Evolutionary conservation across 37 sponge, comb jelly and placozoan species (phyloP).

Genomic region (Amphimedon queenslandica): DNA sequence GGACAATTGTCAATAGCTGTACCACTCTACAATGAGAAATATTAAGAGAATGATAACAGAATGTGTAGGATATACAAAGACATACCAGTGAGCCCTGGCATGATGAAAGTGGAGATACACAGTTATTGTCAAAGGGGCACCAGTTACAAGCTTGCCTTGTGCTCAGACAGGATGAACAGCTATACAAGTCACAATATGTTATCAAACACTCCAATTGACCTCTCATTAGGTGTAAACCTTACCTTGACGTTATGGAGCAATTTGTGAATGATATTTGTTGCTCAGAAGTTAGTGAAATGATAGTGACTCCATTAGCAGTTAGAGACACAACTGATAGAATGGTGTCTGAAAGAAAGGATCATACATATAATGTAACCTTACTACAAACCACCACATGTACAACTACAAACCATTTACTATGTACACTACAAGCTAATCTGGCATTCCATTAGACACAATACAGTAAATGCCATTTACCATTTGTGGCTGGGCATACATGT

Average conservation of each 20-base stretch:
- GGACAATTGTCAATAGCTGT: neutral
- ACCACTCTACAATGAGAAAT: neutral
- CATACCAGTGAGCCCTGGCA: neutral
- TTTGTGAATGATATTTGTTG: slow-evolving; percentile 28
- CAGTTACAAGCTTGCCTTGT: slow-evolving; percentile 1
- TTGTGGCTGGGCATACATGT: no score
- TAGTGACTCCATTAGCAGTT: neutral
- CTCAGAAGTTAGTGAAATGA: neutral
- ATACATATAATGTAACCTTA: no score
- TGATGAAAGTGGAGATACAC: neutral
- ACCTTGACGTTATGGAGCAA: slow-evolving; percentile 42
- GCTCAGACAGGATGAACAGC: slow-evolving; percentile 21
- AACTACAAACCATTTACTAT: no score
- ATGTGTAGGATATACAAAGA: neutral
- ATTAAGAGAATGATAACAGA: neutral
- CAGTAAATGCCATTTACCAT: no score
- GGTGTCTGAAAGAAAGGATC: slow-evolving; percentile 10
- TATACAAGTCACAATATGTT: neutral
- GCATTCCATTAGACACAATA: no score
- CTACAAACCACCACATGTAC: no score
- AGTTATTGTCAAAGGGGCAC: slow-evolving; percentile 29
- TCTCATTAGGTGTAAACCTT: neutral
- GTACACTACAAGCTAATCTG: no score
- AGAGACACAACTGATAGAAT: neutral
- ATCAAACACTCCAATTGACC: neutral